Percentiles rank a stretch among this genome's conserved stretches.
Evolutionary conservation across 2,113 vertebrate genomes (phyloP).

Genomic region (Spilogale gracilis): DNA sequence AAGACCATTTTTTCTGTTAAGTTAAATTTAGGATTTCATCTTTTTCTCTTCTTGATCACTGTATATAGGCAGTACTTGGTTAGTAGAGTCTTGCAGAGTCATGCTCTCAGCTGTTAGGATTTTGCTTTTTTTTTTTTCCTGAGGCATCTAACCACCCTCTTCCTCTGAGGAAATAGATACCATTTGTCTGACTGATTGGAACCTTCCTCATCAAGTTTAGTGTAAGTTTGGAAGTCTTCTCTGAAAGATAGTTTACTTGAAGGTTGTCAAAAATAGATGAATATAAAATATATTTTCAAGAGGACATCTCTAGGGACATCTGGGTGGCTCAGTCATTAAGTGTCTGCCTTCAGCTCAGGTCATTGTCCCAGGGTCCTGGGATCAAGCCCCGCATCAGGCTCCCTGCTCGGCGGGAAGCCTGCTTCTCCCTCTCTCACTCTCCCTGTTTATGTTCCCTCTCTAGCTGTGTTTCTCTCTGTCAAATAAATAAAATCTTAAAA

Average conservation of each 20-base stretch:
- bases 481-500: too few relatives aligned
- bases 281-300: conserved; percentile 29
- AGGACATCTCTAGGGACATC: neutral
- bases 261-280: neutral
- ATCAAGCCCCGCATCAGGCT: too few relatives aligned
- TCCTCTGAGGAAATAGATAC: neutral
- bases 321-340: too few relatives aligned
- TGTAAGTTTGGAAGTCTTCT: conserved; percentile 31
- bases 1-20: conserved; percentile 24
- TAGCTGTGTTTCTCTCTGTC: too few relatives aligned
- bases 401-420: too few relatives aligned
- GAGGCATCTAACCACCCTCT: neutral
- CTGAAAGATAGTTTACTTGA: conserved; percentile 21
- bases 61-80: neutral
- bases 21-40: neutral
- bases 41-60: neutral
- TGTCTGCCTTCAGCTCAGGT: too few relatives aligned
- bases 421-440: too few relatives aligned
- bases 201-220: neutral
- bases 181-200: neutral
- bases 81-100: neutral
- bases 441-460: too few relatives aligned
- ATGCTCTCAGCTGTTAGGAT: neutral
- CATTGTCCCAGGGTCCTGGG: too few relatives aligned
- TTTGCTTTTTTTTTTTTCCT: neutral